Percentiles rank a stretch among this genome's conserved stretches.
Conservation (phyloP, 2,797 vertebrate species). For the Sus cebifrons region DNA sequence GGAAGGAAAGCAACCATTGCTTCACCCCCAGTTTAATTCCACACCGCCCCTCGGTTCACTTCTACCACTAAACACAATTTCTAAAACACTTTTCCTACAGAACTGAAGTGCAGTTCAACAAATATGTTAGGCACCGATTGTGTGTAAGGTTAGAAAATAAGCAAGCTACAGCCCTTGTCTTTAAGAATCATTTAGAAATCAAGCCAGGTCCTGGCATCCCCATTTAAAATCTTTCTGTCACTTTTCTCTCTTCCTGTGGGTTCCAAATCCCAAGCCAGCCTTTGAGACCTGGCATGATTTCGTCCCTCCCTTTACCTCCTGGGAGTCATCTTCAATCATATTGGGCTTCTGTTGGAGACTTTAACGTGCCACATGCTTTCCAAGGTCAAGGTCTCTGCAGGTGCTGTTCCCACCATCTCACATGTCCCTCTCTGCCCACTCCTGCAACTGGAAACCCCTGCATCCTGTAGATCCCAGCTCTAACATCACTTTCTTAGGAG, state of each 20-base stretch:
- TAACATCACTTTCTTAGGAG: background rate
- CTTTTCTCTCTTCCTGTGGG: background rate
- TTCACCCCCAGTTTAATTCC: constrained; percentile 75
- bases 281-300: background rate
- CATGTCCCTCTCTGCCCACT: background rate
- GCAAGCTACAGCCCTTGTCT: constrained; percentile 50
- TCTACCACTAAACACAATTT: constrained; percentile 73
- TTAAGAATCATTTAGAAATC: background rate
- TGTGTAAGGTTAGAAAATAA: constrained; percentile 28
- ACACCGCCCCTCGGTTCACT: constrained; percentile 42
- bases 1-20: constrained; percentile 43
- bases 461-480: background rate
- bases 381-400: background rate
- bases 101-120: constrained; percentile 32
- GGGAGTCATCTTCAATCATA: background rate
- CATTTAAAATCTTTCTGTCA: background rate
- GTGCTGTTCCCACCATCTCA: background rate
- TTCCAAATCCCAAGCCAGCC: background rate
- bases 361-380: background rate
- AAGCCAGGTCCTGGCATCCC: background rate
- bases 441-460: background rate
- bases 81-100: constrained; percentile 73
- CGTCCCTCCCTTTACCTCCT: background rate
- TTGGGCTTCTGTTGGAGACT: background rate
- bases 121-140: background rate